A percentile compares a stretch with the other conserved stretches of the same genome.
These are phyloP conservation scores for Leptinotarsa rubiginosa DNA, from an alignment of 2,888 invertebrate genomes.

Conservation along the genomic window DNA sequence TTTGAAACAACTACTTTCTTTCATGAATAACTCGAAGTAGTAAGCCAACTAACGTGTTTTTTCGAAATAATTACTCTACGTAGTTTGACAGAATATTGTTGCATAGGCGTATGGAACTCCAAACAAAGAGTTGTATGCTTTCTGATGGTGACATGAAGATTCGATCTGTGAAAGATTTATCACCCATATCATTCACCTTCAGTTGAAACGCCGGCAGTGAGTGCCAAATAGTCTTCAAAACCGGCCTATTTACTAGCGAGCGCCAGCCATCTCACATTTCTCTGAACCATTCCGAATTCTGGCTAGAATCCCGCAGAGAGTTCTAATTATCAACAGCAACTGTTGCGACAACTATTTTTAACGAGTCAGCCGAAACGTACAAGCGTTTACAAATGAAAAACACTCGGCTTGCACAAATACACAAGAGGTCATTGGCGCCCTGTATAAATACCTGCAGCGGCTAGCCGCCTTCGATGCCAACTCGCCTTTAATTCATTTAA, in stretches of 20 bases:
- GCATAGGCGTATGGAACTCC: background rate
- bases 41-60: too few species aligned
- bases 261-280: constrained; percentile 17
- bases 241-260: constrained; percentile 7
- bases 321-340: constrained; percentile 44
- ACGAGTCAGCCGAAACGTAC: constrained; percentile 54
- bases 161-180: background rate
- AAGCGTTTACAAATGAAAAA: constrained; percentile 55
- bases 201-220: constrained; percentile 4
- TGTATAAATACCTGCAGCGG: constrained; percentile 57
- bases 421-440: constrained; percentile 59
- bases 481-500: constrained; percentile 30
- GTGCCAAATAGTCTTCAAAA: background rate
- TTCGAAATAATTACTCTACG: too few species aligned
- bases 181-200: background rate
- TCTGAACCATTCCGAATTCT: constrained; percentile 24
- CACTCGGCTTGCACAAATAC: constrained; percentile 58
- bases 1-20: too few species aligned
- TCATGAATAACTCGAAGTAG: too few species aligned
- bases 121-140: background rate
- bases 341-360: constrained; percentile 51
- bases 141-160: background rate
- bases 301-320: constrained; percentile 20
- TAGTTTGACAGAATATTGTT: too few species aligned
- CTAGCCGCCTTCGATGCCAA: constrained; percentile 45